Percentiles rank a stretch among this genome's conserved stretches.
phyloP scores from a whole-genome alignment of 1,140 invertebrate genomes.

The Aphelinus atriplicis region DNA sequence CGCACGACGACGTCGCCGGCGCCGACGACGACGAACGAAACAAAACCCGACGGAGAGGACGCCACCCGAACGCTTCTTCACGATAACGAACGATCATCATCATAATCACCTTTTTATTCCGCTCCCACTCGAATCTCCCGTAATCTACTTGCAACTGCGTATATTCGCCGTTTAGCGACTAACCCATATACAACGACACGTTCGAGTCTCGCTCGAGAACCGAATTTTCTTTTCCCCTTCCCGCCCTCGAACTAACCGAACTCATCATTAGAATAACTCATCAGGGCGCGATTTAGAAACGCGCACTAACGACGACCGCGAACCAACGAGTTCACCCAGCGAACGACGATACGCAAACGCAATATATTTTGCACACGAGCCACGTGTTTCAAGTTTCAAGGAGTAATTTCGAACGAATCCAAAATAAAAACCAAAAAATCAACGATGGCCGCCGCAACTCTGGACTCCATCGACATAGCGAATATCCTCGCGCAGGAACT shows the following conservation, averaged over 20 bases:
- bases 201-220: no score
- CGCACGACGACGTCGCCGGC: slow-evolving; percentile 49
- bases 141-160: no score
- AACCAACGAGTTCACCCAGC: neutral
- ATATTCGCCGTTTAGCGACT: no score
- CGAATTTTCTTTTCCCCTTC: neutral
- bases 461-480: slow-evolving; percentile 82
- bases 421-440: neutral
- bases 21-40: slow-evolving; percentile 42
- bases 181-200: no score
- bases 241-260: neutral
- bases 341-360: neutral
- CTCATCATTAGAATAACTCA: no score
- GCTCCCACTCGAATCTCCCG: no score
- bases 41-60: slow-evolving; percentile 28
- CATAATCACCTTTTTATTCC: neutral
- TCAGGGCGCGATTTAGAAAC: no score
- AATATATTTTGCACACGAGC: neutral
- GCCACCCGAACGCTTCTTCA: slow-evolving; percentile 13
- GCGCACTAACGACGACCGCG: neutral
- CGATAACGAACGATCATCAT: slow-evolving; percentile 4
- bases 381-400: neutral
- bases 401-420: no score
- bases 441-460: slow-evolving; percentile 51
- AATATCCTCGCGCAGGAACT: slow-evolving; percentile 83